Base-by-base conservation (phyloP, 2,797 vertebrate genomes). In the Todus mexicanus region DNA sequence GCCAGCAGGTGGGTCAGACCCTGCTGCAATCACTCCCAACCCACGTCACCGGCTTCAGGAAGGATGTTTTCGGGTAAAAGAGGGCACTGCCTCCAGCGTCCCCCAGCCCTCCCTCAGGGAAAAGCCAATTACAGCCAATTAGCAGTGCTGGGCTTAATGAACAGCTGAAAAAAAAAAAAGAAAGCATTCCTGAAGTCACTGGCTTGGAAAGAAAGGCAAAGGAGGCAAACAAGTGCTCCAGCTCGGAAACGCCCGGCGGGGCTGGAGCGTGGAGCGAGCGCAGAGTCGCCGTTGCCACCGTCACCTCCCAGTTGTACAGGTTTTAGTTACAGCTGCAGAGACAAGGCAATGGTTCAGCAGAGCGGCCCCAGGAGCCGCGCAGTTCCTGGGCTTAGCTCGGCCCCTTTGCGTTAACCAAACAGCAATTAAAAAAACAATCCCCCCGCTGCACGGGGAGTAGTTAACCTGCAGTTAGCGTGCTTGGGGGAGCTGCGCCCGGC, bases 151-250 rank as follows among this genome's bases (percentile, higher is more conserved):
- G 29, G 66, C 93, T 97, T 97, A 96, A 96, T 72, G 85, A 74
- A 75, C 65, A 92, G 68, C 35, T 72, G 79, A 80, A 89, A 74
- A 85, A n/a, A n/a, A n/a, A n/a, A n/a, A n/a, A n/a, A n/a, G n/a
- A n/a, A 77, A 75, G 90, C 94, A 94, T 94, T 96, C 83, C 89
- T 92, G 75, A 63, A 95, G 73, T 35, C 91, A 86, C 16, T 83
- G 79, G 51, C 75, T 89, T 76, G 83, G 80, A 92, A 94, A 77
- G 78, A 87, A 94, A 87, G 90, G 64, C 81, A 92, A 48, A 94
- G 79, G 23, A 72, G 22, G 61, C 60, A 75, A 87, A 75, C 37
- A n/a, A 68, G 53, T 10, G 27, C 27, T 70, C 22, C 29, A 26
- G 31, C 8, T 10, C 1, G 5, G 78, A 63, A 84, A 78, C 31